phyloP scores from a whole-genome alignment of 2,113 vertebrate genomes.

The Desmodus rotundus region DNA sequence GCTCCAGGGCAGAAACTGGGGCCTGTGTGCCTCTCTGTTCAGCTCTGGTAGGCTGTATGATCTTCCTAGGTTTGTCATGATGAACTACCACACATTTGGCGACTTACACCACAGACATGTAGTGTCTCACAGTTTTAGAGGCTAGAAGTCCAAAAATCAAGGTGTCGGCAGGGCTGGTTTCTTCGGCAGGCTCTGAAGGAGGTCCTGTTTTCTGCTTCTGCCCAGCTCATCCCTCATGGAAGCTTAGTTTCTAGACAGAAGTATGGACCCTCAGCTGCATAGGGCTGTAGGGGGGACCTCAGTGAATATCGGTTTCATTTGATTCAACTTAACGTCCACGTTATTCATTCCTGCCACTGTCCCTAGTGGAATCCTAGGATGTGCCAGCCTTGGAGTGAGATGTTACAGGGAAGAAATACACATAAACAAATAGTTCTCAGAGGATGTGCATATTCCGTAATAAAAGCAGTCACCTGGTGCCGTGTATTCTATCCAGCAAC shows the following conservation, averaged over 20 bases:
- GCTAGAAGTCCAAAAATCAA: neutral
- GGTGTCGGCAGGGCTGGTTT: neutral
- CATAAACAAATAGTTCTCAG: neutral
- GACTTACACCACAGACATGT: neutral
- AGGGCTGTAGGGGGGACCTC: neutral
- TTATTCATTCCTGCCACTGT: neutral
- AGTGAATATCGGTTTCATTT: neutral
- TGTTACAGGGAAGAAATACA: neutral
- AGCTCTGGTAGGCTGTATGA: neutral
- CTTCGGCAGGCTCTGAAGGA: neutral
- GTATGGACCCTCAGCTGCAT: neutral
- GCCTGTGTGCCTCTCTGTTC: neutral
- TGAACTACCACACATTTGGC: neutral
- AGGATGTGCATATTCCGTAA: neutral
- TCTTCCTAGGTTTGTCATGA: neutral
- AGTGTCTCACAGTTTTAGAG: neutral
- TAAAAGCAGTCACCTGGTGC: neutral
- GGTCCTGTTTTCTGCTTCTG: neutral
- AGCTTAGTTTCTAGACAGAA: neutral
- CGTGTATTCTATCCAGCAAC: neutral
- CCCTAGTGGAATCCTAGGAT: neutral
- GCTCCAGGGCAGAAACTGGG: neutral
- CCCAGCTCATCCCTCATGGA: neutral
- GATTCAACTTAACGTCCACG: fast-evolving
- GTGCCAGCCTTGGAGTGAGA: neutral